These are phyloP conservation scores for Drosophila paulistorum DNA, from an alignment of 1,140 invertebrate species.

Conservation along the genomic window DNA sequence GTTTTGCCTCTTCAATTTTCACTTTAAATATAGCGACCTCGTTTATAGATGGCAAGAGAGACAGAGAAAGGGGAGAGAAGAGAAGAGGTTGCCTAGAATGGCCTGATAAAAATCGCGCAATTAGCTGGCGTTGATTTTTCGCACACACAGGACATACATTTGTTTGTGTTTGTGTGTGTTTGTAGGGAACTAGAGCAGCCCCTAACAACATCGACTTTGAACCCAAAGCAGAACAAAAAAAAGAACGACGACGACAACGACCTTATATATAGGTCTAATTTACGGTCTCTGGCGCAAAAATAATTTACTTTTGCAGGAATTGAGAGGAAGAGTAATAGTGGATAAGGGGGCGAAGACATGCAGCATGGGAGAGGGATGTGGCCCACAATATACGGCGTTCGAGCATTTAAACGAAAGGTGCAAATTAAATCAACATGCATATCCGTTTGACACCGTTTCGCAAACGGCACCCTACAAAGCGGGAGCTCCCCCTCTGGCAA, in stretches of 20 bases:
- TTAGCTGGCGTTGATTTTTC: slow-evolving; percentile 76
- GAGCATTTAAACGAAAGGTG: slow-evolving; percentile 74
- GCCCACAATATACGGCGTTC: slow-evolving; percentile 20
- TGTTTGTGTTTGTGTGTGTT: slow-evolving; percentile 12
- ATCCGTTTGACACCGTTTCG: slow-evolving; percentile 80
- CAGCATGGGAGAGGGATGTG: not conserved
- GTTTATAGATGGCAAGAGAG: slow-evolving; percentile 35
- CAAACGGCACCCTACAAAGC: slow-evolving; percentile 38
- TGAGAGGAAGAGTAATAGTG: not conserved
- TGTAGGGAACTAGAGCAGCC: slow-evolving; percentile 52
- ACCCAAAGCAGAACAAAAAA: not conserved
- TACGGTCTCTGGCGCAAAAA: slow-evolving; percentile 64
- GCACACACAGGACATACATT: slow-evolving; percentile 63
- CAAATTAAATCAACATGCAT: slow-evolving; percentile 82
- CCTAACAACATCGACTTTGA: not conserved
- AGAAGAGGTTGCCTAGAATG: slow-evolving; percentile 19
- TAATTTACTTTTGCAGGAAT: slow-evolving; percentile 59
- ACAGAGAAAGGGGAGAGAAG: not conserved
- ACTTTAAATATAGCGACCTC: slow-evolving; percentile 51
- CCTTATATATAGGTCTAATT: slow-evolving; percentile 65
- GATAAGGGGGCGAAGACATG: not conserved
- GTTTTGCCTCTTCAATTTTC: slow-evolving; percentile 20
- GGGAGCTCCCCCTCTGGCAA: not conserved
- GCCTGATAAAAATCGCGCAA: slow-evolving; percentile 74
- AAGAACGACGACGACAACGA: not conserved